A percentile compares a stretch with the other conserved stretches of the same genome.
These are phyloP conservation scores for Danio tinwini DNA, from an alignment of 2,797 vertebrate genomes.

Conservation along the genomic window DNA sequence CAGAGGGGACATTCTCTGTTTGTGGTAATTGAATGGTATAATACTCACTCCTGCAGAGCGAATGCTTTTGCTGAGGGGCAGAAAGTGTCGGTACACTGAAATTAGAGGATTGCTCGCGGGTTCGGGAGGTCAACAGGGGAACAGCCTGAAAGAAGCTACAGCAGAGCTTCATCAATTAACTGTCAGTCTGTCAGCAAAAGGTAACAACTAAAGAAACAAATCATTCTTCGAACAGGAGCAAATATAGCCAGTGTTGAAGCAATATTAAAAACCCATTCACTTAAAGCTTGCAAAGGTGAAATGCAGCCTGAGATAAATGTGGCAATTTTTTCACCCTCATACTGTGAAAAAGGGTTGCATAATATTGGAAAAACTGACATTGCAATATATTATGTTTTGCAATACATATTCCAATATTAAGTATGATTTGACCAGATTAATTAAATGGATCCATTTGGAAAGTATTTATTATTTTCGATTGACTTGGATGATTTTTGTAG, in stretches of 20 bases:
- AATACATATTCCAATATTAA: too few species aligned
- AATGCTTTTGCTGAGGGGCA: conserved; percentile 19
- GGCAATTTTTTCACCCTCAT: background rate
- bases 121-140: background rate
- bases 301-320: background rate
- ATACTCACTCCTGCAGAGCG: conserved; percentile 23
- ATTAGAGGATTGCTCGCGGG: conserved; percentile 34
- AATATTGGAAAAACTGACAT: too few species aligned
- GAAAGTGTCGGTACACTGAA: conserved; percentile 38
- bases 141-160: conserved; percentile 19
- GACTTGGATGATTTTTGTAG: too few species aligned
- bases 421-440: too few species aligned
- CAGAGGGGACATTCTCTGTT: conserved; percentile 15
- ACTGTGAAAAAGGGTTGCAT: too few species aligned
- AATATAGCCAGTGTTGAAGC: conserved; percentile 11
- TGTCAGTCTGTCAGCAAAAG: conserved; percentile 40
- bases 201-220: conserved; percentile 40
- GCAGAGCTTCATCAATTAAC: conserved; percentile 37
- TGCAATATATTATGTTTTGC: too few species aligned
- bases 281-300: background rate
- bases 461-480: too few species aligned
- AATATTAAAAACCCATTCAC: background rate
- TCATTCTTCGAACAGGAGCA: background rate
- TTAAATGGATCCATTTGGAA: too few species aligned
- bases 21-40: conserved; percentile 33